A percentile compares a stretch with the other conserved stretches of the same genome.
Conservation (phyloP, 53 echinoderm and acorn worm species). For the Pentamera pediparva region DNA sequence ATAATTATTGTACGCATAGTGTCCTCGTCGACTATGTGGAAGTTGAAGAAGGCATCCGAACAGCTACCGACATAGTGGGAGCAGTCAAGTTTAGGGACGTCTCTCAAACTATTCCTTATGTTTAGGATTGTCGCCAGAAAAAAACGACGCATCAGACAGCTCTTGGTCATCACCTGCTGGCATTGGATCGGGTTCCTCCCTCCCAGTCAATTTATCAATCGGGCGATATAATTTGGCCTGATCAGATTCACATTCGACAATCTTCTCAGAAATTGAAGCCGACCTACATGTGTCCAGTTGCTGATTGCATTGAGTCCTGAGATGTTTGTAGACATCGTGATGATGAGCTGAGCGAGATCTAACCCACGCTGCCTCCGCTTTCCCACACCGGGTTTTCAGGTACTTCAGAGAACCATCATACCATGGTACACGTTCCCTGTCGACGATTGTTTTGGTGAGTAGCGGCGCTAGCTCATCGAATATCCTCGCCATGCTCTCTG, state of each 20-base stretch:
- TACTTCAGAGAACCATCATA: background rate
- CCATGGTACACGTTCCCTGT: no score
- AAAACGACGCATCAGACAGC: constrained; percentile 3
- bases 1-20: background rate
- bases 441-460: no score
- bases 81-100: background rate
- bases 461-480: no score
- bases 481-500: no score
- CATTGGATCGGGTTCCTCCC: no score
- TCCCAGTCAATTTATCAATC: background rate
- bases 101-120: background rate
- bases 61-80: background rate
- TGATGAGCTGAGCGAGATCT: background rate
- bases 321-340: background rate
- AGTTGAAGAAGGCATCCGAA: background rate
- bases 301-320: background rate
- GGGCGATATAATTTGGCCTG: background rate
- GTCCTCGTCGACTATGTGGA: background rate
- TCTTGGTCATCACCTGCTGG: no score
- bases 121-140: background rate
- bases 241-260: background rate
- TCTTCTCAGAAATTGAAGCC: background rate
- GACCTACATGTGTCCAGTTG: background rate
- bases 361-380: background rate
- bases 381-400: background rate